phyloP scores from a whole-genome alignment of 2,113 vertebrate species.

The Labrus mixtus region DNA sequence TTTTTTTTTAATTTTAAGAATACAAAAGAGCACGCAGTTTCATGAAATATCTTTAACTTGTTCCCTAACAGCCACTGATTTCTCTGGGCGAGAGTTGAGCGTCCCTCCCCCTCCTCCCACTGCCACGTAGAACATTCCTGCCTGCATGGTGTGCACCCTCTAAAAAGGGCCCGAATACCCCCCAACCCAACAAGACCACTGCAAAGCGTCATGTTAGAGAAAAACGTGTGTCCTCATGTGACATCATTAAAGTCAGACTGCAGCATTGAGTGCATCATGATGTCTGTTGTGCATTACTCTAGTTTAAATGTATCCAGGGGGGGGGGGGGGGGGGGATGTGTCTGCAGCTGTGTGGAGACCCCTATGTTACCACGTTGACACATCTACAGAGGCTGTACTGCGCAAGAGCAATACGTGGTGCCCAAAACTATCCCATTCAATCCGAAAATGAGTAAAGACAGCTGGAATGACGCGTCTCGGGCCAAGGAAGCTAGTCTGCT shows the following conservation, averaged over 20 bases:
- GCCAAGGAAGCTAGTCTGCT: neutral
- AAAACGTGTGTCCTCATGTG: neutral
- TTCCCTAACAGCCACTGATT: conserved; percentile 37
- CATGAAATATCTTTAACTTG: neutral
- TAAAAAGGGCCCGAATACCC: neutral
- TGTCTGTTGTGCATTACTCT: neutral
- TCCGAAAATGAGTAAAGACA: conserved; percentile 24
- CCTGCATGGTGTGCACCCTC: conserved; percentile 3
- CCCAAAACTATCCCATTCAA: conserved; percentile 59
- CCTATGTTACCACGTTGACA: conserved; percentile 83
- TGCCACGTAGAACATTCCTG: conserved; percentile 81
- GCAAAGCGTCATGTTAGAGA: neutral
- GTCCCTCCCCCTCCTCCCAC: conserved; percentile 57
- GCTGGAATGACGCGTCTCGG: fast-evolving
- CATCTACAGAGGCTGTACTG: conserved; percentile 64
- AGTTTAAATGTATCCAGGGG: neutral
- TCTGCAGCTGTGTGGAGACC: conserved; percentile 44
- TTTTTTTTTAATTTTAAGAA: neutral
- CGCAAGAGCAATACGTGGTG: conserved; percentile 78
- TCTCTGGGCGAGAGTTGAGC: conserved; percentile 19
- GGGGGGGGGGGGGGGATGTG: conserved; percentile 8
- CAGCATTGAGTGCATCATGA: neutral
- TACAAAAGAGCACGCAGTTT: fast-evolving
- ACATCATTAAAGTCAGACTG: neutral
- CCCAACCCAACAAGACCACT: neutral